Conservation (phyloP, 2,797 vertebrate genomes). For the Kryptopterus vitreolus region DNA sequence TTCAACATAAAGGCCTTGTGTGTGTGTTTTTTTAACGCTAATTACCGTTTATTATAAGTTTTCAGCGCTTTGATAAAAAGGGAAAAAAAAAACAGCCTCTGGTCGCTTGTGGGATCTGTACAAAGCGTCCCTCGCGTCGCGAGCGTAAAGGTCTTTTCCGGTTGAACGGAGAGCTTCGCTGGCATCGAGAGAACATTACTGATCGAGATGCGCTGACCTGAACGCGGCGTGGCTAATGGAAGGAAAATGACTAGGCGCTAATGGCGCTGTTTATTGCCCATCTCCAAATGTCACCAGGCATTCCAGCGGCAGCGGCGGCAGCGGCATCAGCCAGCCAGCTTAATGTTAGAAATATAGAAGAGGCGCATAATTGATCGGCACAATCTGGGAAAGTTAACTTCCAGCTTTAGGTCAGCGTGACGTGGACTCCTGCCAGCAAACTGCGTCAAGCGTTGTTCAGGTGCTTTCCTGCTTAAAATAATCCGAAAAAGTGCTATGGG, state of each 20-base stretch:
- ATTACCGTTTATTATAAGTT: conserved; percentile 23
- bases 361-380: conserved; percentile 29
- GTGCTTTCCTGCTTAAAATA: background rate
- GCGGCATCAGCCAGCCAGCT: conserved; percentile 27
- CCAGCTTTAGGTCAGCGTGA: conserved; percentile 33
- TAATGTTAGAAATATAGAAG: conserved; percentile 28
- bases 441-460: background rate
- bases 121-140: conserved; percentile 1
- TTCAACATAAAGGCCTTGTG: too few relatives aligned
- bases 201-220: conserved; percentile 62
- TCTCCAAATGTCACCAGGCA: conserved; percentile 66
- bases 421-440: conserved; percentile 8
- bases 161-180: conserved; percentile 21
- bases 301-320: conserved; percentile 42
- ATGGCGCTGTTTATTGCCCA: conserved; percentile 58
- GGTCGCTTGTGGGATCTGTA: background rate
- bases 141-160: conserved; percentile 42
- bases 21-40: conserved; percentile 7
- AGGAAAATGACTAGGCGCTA: conserved; percentile 63
- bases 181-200: conserved; percentile 38
- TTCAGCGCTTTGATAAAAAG: conserved; percentile 1
- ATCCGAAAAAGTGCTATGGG: too few relatives aligned
- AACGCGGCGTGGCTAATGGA: conserved; percentile 61
- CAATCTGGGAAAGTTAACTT: conserved; percentile 40
- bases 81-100: background rate